A percentile compares a stretch with the other conserved stretches of the same genome.
Conservation (phyloP, 2,797 vertebrate genomes). For the Eupleurogrammus muticus region DNA sequence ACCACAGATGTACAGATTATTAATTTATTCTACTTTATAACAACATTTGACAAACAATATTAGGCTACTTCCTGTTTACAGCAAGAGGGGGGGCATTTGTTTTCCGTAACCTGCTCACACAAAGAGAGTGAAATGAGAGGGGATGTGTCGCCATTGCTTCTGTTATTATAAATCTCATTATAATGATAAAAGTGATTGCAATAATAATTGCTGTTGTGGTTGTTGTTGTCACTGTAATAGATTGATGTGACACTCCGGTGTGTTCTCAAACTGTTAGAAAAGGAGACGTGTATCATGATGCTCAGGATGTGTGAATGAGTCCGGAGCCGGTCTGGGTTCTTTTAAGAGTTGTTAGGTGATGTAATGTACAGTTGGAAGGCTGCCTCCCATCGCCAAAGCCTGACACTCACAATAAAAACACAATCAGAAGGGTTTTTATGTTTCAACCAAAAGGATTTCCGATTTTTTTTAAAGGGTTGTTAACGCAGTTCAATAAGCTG, state of each 20-base stretch:
- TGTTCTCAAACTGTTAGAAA: conserved; percentile 22
- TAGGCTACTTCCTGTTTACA: conserved; percentile 35
- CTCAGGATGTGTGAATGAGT: conserved; percentile 15
- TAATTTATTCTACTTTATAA: conserved; percentile 23
- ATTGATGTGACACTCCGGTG: conserved; percentile 38
- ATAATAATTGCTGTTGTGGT: conserved; percentile 30
- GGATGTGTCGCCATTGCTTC: conserved; percentile 13
- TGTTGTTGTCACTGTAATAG: conserved; percentile 32
- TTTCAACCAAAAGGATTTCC: conserved; percentile 1
- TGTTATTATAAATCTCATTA: conserved; percentile 39
- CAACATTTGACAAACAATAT: conserved; percentile 27
- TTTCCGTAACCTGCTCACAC: conserved; percentile 6
- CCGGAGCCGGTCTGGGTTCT: background rate
- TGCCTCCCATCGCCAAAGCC: conserved; percentile 52
- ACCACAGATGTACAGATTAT: conserved; percentile 21
- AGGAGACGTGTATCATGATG: conserved; percentile 5
- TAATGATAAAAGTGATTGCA: conserved; percentile 42
- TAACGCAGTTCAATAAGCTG: background rate
- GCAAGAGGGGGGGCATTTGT: conserved; percentile 14
- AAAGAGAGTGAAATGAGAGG: conserved; percentile 15
- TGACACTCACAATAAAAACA: conserved; percentile 35
- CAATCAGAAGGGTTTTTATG: conserved; percentile 6
- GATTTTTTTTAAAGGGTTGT: background rate
- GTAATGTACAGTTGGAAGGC: conserved; percentile 41
- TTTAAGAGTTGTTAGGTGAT: conserved; percentile 11